Base-by-base conservation (phyloP, 2,888 invertebrate genomes). In the Idaea biselata region DNA sequence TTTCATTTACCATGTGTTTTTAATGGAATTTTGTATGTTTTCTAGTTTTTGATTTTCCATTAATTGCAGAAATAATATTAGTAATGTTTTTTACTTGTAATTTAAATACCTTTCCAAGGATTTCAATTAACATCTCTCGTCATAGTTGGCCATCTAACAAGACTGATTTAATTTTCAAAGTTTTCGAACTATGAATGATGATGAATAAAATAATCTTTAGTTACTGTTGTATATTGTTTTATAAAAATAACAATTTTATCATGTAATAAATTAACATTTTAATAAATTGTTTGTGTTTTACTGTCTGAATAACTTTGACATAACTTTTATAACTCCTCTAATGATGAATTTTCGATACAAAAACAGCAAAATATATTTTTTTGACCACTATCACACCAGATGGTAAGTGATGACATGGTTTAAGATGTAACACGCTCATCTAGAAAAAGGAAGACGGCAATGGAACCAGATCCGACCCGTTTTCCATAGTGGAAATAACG, bases 91-190 rank as follows among this genome's bases (percentile, higher is more conserved):
- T 82, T 82, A 75, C 69, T 70, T 70, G 79, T 77, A 75, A 76
- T 77, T 74, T 80, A 73, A 74, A 74, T 76, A 71, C 78, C 79
- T 77, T 82, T 80, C 80, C 82, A 82, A 83, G 79, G 81, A 82
- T 85, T 85, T 86, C 81, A 80, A 81, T 76, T 80, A 81, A 82
- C 77, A 76, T 82, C 82, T 84, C 78, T 81, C 82, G 79, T 83
- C 84, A 80, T 84, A 84, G 85, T 89, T 88, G 92, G 93, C 91
- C 92, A 91, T 93, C 88, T 93, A 93, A 93, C 93, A 93, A 93
- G 93, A 93, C 93, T 93, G 93, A 93, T 91, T 90, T 91, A 85
- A 84, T 86, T 91, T 90, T 88, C 88, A 84, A 84, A 80, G 83
- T 85, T 88, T 86, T 86, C 80, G 82, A 86, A 83, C 83, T 86